Base-by-base conservation (phyloP, 2,113 vertebrate genomes). In the Anolis sagrei region DNA sequence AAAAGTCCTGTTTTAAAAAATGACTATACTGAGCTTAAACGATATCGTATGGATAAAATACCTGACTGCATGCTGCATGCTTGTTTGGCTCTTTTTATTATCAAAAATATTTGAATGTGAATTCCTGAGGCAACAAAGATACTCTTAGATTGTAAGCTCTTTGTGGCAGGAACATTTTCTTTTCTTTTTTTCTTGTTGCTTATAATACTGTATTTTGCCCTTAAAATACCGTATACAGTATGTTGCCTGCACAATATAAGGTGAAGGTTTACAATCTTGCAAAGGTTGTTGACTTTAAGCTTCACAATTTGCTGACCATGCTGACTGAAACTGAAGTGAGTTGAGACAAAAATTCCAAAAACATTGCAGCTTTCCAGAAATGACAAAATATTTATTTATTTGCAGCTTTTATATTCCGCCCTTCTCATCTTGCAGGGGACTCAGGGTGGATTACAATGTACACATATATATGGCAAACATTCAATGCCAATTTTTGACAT, bases 1-100 rank as follows among this genome's bases (percentile, higher is more conserved):
- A 94, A 95, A 92, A 58, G 62, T 88, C 89, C 86, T 90, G 83
- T 79, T 90, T 44, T 44, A 91, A 90, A 92, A 89, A 79, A 89
- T 93, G 93, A 88, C 78, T 75, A 44, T 0, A 29, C 68, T 83
- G 85, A 72, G 89, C 81, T 89, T 93, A 93, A 93, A 36, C 51
- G 16, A n/a, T n/a, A 8, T 68, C 19, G 25, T 25, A 7, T 64
- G 62, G 64, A 68, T 27, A 27, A 68, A 68, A 68, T 29, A 29
- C 25, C 64, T 68, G 64, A 25, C 25, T 29, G 27, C 27, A 68
- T 68, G 27, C 29, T 68, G 64, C 5, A 5, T 29, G 27, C 7
- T 68, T 27, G 23, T 29, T 68, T 29, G 23, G 10, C 64, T 29
- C 8, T 68, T 68, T 68, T 29, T 29, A 68, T 68, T 25, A 7